Conservation (phyloP, 2,888 invertebrate species). For the Amblyjoppa proteus region DNA sequence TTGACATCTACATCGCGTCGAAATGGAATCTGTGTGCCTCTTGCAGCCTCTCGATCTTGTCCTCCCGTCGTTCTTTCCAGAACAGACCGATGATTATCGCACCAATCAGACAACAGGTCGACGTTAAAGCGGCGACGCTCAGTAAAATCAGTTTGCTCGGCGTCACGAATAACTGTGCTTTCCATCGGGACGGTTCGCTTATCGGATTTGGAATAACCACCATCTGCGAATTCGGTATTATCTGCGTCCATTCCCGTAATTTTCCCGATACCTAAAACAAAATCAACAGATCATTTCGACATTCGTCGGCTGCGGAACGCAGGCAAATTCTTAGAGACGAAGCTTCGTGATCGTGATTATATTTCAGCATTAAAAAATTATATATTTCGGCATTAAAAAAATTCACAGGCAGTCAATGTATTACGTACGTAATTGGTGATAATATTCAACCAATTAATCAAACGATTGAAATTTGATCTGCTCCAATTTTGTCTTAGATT, state of each 20-base stretch:
- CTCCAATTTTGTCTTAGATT: not conserved
- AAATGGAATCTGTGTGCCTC: slow-evolving; percentile 94
- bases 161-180: slow-evolving; percentile 96
- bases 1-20: slow-evolving; percentile 90
- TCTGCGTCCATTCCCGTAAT: slow-evolving; percentile 93
- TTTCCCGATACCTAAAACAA: slow-evolving; percentile 78
- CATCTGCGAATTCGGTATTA: slow-evolving; percentile 99
- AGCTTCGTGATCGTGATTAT: too few species aligned
- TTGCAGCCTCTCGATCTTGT: slow-evolving; percentile 91
- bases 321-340: too few species aligned
- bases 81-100: slow-evolving; percentile 94
- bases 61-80: slow-evolving; percentile 95
- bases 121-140: slow-evolving; percentile 95
- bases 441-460: not conserved
- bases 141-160: slow-evolving; percentile 97
- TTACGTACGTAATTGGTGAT: too few species aligned
- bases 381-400: too few species aligned
- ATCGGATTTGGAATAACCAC: slow-evolving; percentile 96
- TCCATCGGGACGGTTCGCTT: slow-evolving; percentile 92
- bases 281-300: not conserved
- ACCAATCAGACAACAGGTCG: slow-evolving; percentile 93
- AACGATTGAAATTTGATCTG: not conserved
- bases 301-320: too few species aligned
- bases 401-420: too few species aligned
- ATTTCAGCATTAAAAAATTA: too few species aligned